phyloP scores from a whole-genome alignment of 2,113 vertebrate species.

The Myanophis thanlyinensis region DNA sequence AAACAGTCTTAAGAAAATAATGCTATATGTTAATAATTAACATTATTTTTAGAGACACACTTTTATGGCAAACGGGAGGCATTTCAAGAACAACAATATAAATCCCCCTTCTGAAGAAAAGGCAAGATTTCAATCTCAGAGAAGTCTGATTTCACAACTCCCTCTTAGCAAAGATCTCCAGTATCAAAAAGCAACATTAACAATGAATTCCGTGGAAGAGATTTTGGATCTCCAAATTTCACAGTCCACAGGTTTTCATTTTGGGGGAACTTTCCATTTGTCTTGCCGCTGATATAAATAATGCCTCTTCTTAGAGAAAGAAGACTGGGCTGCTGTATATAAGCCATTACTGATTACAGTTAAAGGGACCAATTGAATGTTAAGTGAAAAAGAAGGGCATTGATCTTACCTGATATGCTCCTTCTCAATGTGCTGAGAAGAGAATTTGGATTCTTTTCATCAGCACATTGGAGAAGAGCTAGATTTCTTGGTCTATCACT shows the following conservation, averaged over 20 bases:
- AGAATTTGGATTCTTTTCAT: too few relatives aligned
- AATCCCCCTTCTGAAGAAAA: background rate
- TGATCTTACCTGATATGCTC: too few relatives aligned
- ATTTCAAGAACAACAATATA: background rate
- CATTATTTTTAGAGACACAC: background rate
- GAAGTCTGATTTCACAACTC: background rate
- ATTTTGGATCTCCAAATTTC: background rate
- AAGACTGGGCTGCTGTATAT: background rate
- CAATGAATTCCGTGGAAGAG: background rate
- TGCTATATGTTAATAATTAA: background rate
- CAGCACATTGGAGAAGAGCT: too few relatives aligned
- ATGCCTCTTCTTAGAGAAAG: background rate
- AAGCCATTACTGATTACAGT: background rate
- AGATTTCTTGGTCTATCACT: too few relatives aligned
- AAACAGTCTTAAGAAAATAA: background rate
- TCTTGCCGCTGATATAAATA: background rate
- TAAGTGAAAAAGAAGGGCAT: background rate
- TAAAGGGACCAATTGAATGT: background rate
- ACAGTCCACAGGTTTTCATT: background rate
- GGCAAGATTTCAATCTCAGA: background rate
- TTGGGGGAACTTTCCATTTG: background rate
- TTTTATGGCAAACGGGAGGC: background rate
- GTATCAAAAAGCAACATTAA: background rate
- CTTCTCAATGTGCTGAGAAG: too few relatives aligned
- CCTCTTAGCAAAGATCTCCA: background rate